Conservation (phyloP, 2,113 vertebrate species). For the Python bivittatus region DNA sequence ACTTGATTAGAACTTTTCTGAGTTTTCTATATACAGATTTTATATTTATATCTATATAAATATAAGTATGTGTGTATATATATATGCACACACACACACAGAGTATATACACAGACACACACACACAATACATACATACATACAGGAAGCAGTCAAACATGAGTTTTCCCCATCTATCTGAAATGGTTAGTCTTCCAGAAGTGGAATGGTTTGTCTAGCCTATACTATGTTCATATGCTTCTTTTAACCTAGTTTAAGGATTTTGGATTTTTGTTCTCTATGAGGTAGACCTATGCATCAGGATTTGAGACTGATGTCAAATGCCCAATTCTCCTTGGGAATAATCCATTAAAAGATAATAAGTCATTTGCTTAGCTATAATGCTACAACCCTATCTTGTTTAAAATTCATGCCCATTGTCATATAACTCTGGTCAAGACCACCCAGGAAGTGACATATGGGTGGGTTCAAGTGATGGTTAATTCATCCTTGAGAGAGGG, state of each 20-base stretch:
- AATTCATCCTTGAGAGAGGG: too few species aligned
- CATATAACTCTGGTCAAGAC: neutral
- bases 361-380: neutral
- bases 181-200: neutral
- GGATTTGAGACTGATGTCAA: neutral
- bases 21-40: neutral
- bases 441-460: too few species aligned
- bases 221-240: neutral
- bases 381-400: too few species aligned
- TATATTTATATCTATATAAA: neutral
- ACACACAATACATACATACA: neutral
- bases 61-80: neutral
- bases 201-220: neutral
- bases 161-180: neutral
- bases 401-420: neutral
- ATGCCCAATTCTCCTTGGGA: neutral
- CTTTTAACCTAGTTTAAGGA: neutral
- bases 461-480: too few species aligned
- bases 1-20: neutral
- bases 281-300: neutral
- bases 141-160: neutral
- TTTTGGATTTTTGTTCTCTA: neutral
- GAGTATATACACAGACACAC: neutral
- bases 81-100: neutral
- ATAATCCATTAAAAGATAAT: neutral